These are phyloP conservation scores for Uria lomvia DNA, from an alignment of 2,113 vertebrate genomes.

Conservation along the genomic window DNA sequence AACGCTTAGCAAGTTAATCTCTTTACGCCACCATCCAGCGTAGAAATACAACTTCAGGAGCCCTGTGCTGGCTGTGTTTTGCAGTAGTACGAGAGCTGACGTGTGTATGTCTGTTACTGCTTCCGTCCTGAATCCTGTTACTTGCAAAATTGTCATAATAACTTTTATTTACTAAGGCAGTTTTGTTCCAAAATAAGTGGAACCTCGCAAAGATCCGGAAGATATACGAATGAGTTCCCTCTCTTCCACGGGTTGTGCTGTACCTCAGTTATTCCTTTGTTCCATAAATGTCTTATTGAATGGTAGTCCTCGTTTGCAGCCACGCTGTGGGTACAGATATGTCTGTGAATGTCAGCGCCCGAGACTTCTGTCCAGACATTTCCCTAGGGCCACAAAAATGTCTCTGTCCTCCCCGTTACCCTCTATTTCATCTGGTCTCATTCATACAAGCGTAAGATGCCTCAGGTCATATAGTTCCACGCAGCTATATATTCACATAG, in stretches of 20 bases:
- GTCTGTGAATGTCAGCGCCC: background rate
- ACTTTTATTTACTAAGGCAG: background rate
- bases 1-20: background rate
- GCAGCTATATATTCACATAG: background rate
- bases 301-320: background rate
- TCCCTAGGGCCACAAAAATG: background rate
- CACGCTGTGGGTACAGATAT: background rate
- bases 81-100: background rate
- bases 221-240: background rate
- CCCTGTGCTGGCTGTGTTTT: background rate
- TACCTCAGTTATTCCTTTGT: background rate
- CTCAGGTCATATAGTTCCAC: background rate
- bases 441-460: background rate
- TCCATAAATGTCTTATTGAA: background rate
- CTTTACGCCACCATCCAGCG: background rate
- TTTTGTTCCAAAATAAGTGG: background rate
- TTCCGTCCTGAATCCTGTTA: background rate
- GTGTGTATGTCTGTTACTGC: background rate
- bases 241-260: background rate
- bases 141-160: background rate
- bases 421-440: background rate
- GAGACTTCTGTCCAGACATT: background rate
- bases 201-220: background rate
- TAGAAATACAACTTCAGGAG: background rate
- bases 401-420: background rate